phyloP scores from a whole-genome alignment of 1,140 invertebrate species.

The Octopus sinensis region DNA sequence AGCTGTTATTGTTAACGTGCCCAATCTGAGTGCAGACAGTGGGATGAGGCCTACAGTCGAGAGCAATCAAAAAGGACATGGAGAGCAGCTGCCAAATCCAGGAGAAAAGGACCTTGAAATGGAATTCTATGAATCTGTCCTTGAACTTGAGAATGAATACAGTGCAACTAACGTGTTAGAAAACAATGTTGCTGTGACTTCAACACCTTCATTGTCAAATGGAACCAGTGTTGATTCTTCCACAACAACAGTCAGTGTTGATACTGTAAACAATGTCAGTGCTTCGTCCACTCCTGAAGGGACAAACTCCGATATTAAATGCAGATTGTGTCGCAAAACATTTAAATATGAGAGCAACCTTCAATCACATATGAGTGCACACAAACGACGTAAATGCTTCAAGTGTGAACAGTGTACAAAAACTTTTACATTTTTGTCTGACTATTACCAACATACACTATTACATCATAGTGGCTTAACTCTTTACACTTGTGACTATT shows the following conservation, averaged over 20 bases:
- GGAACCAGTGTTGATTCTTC: background rate
- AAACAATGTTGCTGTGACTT: background rate
- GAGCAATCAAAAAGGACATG: background rate
- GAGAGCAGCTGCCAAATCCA: background rate
- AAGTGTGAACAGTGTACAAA: slow-evolving; percentile 18
- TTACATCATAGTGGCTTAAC: slow-evolving; percentile 53
- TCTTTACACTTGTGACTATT: slow-evolving; percentile 32
- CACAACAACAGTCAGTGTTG: background rate
- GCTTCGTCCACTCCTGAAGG: background rate
- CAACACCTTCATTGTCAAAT: background rate
- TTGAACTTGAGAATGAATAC: background rate
- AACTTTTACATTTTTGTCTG: slow-evolving; percentile 15
- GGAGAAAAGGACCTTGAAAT: background rate
- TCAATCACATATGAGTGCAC: slow-evolving; percentile 48
- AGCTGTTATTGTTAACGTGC: background rate
- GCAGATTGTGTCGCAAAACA: slow-evolving; percentile 49
- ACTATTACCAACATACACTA: slow-evolving; percentile 15
- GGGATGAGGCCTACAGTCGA: background rate
- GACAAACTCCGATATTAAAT: slow-evolving; percentile 30
- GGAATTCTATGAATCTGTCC: background rate
- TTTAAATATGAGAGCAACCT: slow-evolving; percentile 37
- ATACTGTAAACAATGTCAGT: background rate
- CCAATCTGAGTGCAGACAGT: background rate
- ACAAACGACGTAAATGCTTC: slow-evolving; percentile 34
- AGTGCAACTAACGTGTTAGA: background rate